These are phyloP conservation scores for Cyclura pinguis DNA, from an alignment of 2,797 vertebrate species.

Conservation along the genomic window DNA sequence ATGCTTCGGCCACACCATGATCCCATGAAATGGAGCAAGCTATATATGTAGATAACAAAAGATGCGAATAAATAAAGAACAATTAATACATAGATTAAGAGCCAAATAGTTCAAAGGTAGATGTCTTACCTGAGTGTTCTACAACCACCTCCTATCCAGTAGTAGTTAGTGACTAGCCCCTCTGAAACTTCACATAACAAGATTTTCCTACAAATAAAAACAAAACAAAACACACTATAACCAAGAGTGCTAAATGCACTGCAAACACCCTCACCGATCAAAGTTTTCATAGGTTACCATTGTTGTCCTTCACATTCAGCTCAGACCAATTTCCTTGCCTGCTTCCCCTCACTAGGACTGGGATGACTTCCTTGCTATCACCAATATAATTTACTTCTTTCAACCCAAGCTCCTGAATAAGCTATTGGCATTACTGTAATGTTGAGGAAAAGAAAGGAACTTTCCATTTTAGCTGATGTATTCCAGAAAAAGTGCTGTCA, in stretches of 20 bases:
- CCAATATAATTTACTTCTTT: background rate
- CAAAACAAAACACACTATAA: slow-evolving; percentile 7
- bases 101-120: background rate
- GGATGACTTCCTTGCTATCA: background rate
- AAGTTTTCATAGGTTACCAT: background rate
- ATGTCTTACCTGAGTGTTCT: slow-evolving; percentile 68
- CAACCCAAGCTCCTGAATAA: background rate
- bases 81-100: background rate
- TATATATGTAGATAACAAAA: background rate
- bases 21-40: background rate
- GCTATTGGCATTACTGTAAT: background rate
- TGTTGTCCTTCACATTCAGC: too few species aligned
- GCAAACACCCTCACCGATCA: background rate
- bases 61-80: background rate
- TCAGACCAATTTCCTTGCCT: too few species aligned
- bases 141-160: slow-evolving; percentile 47
- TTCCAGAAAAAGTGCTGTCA: background rate
- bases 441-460: background rate
- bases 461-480: too few species aligned
- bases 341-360: too few species aligned
- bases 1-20: background rate
- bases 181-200: slow-evolving; percentile 60
- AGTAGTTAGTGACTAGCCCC: slow-evolving; percentile 36
- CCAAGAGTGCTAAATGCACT: background rate
- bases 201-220: slow-evolving; percentile 72